Evolutionary conservation across 1,140 invertebrate species (phyloP), one percentile per base, ranked within the genome.

Genomic region (Portunus trituberculatus): DNA sequence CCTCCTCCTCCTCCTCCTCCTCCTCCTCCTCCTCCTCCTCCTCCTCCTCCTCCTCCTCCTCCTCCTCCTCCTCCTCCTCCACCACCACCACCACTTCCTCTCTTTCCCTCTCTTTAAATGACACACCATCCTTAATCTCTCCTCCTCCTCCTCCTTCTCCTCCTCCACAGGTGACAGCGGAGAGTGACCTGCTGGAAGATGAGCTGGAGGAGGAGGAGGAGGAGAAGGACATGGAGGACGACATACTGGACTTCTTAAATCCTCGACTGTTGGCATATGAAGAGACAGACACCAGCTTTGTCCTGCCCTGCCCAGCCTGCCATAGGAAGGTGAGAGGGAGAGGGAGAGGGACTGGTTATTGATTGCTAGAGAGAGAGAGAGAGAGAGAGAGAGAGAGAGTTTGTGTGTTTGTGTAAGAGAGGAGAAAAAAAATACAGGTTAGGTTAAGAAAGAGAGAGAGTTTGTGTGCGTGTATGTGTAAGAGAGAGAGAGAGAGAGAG

Each of bases 241-340:
- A 93, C 20, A 93, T 93, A n/a, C 4, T 87, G 4, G 92, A 93
- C 28, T 93, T 93, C 83, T 39, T 93, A 0, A 93, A 67, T 6
- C 45, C 92, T 1, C 92, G 67, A 8, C 83, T 93, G 39, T 52
- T 93, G 29, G 4, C 92, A 6, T 88, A 59, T 25, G 92, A 93
- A 28, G 92, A 93, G 83, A 87, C 84, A 32, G 92, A 93, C 12
- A 93, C 45, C 16, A 93, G 92, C 48, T 87, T 93, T 46, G 29
- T 45, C 16, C 25, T 93, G 4, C 92, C 82, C 0, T 93, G 92
- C n/a, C 92, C 92, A 0, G 3, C 28, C 14, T 87, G 92, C 29
- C 32, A 25, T 6, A 46, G n/a, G 0, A 76, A 76, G 39, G 59
- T 82, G 39, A 12, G 59, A 59, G 91, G 82, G 31, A 46, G 46